Percentiles rank a stretch among this genome's conserved stretches.
These are phyloP conservation scores for Romanogobio albipinnatus DNA, from an alignment of 2,113 vertebrate species.

Conservation along the genomic window DNA sequence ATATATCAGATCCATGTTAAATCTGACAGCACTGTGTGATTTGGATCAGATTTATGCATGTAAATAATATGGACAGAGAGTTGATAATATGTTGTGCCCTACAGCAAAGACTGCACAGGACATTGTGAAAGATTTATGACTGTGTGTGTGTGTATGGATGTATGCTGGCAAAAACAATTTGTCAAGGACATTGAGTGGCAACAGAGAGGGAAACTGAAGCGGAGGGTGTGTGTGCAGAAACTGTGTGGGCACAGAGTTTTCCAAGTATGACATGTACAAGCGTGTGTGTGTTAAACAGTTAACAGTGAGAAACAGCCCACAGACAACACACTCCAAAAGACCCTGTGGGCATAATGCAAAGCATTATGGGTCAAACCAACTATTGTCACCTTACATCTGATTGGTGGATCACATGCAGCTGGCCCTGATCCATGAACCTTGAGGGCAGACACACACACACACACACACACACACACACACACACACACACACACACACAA, in stretches of 20 bases:
- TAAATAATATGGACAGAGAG: constrained; percentile 9
- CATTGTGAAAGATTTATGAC: not conserved
- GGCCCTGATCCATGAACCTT: constrained; percentile 43
- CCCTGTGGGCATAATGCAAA: constrained; percentile 12
- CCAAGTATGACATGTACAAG: constrained; percentile 33
- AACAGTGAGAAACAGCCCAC: constrained; percentile 8
- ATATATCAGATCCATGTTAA: constrained; percentile 28
- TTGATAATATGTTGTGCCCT: constrained; percentile 18
- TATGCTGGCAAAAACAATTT: constrained; percentile 20
- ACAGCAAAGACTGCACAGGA: constrained; percentile 5
- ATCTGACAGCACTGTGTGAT: constrained; percentile 36
- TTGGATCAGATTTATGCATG: constrained; percentile 16
- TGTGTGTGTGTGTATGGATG: not conserved
- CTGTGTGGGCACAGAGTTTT: constrained; percentile 13
- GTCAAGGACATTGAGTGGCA: not conserved
- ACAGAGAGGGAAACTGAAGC: not conserved
- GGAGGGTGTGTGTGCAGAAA: not conserved
- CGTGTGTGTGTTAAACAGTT: constrained; percentile 35
- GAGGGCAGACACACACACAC: not conserved
- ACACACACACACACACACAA: not conserved
- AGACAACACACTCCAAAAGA: constrained; percentile 4
- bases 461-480: too few species aligned
- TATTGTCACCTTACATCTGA: constrained; percentile 30
- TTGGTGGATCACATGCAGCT: constrained; percentile 17
- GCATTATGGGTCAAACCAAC: constrained; percentile 36